Evolutionary conservation across 2,888 invertebrate species (phyloP).

Genomic region (Hymenopus coronatus): DNA sequence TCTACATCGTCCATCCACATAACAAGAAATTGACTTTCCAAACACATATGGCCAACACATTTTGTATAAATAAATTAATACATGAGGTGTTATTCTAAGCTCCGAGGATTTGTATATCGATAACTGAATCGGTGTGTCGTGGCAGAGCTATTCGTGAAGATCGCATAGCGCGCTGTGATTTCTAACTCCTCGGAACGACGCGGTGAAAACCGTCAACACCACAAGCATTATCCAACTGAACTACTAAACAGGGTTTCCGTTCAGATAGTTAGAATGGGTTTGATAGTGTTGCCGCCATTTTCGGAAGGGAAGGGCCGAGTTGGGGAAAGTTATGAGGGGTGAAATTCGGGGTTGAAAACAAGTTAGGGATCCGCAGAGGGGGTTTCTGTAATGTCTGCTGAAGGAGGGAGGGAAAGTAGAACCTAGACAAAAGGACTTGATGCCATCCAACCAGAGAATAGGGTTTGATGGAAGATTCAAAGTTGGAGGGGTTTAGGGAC

Average conservation of each 20-base stretch:
- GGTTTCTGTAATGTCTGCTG: neutral
- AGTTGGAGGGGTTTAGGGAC: neutral
- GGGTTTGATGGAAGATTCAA: neutral
- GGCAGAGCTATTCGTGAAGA: neutral
- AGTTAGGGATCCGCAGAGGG: neutral
- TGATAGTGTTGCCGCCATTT: neutral
- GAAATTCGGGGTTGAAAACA: neutral
- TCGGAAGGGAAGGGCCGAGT: neutral
- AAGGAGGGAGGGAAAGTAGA: neutral
- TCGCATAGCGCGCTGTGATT: neutral
- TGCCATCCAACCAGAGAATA: constrained; percentile 1
- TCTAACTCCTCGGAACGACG: neutral
- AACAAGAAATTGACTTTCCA: neutral
- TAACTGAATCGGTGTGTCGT: neutral
- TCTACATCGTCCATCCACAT: neutral
- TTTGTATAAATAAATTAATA: neutral
- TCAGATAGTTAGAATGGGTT: neutral
- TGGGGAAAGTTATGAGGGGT: neutral
- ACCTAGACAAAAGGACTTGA: neutral
- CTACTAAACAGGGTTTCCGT: neutral
- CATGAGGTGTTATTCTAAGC: neutral
- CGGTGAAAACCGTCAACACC: neutral
- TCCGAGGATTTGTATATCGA: neutral
- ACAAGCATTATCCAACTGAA: neutral
- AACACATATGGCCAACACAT: neutral